Conservation (phyloP, 2,113 vertebrate species). For the Oryzias celebensis region DNA sequence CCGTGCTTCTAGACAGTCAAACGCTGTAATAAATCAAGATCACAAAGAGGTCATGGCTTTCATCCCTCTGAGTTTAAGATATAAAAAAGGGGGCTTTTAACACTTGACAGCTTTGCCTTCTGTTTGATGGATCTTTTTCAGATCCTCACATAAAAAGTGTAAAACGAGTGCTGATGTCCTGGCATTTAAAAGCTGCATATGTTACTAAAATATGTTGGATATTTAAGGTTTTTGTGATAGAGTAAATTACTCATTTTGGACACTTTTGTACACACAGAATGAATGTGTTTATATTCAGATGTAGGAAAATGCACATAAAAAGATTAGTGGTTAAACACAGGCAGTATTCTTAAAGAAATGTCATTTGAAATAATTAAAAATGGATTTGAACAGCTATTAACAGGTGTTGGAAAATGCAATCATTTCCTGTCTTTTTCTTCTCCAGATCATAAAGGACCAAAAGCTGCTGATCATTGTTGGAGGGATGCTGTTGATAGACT, state of each 20-base stretch:
- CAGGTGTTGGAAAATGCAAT: constrained; percentile 32
- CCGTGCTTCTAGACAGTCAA: constrained; percentile 65
- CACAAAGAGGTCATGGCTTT: constrained; percentile 72
- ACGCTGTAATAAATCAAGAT: constrained; percentile 74
- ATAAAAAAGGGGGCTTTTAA: constrained; percentile 43
- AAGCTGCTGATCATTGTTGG: constrained; percentile 98
- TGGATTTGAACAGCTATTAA: constrained; percentile 14
- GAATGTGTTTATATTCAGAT: constrained; percentile 15
- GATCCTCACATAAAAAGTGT: constrained; percentile 19
- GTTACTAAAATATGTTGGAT: neutral
- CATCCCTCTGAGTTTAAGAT: constrained; percentile 74
- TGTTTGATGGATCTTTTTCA: constrained; percentile 30
- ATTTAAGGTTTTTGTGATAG: neutral
- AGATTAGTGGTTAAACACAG: too few relatives aligned
- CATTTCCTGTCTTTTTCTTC: constrained; percentile 32
- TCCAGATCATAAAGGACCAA: constrained; percentile 99
- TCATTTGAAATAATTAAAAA: constrained; percentile 21
- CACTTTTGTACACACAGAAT: constrained; percentile 5
- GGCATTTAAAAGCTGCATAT: neutral
- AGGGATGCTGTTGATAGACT: constrained; percentile 97
- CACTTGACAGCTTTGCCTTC: constrained; percentile 22
- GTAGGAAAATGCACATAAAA: neutral
- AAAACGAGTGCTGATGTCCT: constrained; percentile 8
- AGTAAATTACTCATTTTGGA: too few relatives aligned
- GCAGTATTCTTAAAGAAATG: neutral